Evolutionary conservation across 2,113 vertebrate genomes (phyloP).

Genomic region (Oreocharis arfaki): DNA sequence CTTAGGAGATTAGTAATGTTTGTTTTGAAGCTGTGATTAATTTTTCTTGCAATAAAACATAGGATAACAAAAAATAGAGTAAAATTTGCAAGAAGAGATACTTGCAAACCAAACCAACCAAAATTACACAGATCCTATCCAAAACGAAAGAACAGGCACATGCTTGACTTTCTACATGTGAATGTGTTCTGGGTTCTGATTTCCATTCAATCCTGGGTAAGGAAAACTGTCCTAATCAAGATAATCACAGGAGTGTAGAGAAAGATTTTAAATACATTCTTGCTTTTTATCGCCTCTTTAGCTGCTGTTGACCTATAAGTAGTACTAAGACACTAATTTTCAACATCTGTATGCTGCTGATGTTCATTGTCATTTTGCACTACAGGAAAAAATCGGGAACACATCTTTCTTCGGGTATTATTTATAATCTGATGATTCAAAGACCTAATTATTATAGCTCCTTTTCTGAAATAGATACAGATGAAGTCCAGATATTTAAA

Average conservation of each 20-base stretch:
- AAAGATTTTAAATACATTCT: not conserved
- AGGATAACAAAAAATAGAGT: not conserved
- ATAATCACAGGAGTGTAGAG: not conserved
- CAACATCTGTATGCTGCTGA: not conserved
- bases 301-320: not conserved
- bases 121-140: not conserved
- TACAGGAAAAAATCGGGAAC: not conserved
- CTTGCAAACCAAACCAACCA: not conserved
- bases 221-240: not conserved
- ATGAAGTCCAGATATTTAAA: not conserved
- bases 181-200: not conserved
- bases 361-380: not conserved
- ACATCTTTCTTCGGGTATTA: not conserved
- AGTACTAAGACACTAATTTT: not conserved
- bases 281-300: not conserved
- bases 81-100: not conserved
- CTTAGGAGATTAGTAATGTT: not conserved
- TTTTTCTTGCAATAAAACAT: not conserved
- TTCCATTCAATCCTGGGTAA: not conserved
- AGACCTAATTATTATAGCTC: not conserved
- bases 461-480: not conserved
- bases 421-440: conserved; percentile 9
- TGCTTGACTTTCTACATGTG: not conserved
- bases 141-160: not conserved
- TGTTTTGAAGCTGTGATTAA: not conserved